Conservation (phyloP, 2,113 vertebrate species). For the Reinhardtius hippoglossoides region DNA sequence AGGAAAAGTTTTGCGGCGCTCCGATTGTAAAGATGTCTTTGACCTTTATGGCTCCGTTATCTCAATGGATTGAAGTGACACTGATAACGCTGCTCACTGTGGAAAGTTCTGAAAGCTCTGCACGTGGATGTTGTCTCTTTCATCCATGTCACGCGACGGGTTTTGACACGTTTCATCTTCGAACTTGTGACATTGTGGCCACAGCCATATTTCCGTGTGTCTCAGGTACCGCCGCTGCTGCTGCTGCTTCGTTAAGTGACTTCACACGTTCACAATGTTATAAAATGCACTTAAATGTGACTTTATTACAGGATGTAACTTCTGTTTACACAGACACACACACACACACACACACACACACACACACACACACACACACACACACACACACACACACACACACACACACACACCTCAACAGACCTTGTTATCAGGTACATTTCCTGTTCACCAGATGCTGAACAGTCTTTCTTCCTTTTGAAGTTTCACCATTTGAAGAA, state of each 20-base stretch:
- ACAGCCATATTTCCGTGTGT: neutral
- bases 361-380: neutral
- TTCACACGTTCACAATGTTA: neutral
- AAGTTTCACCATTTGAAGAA: no score
- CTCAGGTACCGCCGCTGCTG: neutral
- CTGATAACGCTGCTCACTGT: neutral
- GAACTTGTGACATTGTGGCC: no score
- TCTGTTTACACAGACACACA: neutral
- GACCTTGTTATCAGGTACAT: neutral
- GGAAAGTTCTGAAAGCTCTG: neutral
- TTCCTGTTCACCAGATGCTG: neutral
- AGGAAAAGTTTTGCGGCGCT: slow-evolving; percentile 16
- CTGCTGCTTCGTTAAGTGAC: neutral
- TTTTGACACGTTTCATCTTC: no score
- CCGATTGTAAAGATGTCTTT: neutral
- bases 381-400: neutral
- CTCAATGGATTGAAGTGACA: neutral
- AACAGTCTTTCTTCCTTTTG: no score
- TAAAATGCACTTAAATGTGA: neutral
- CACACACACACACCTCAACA: neutral
- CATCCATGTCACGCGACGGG: no score
- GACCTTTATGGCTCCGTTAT: neutral
- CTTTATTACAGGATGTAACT: slow-evolving; percentile 18
- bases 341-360: neutral
- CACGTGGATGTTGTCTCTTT: no score